These are phyloP conservation scores for Plecotus auritus DNA, from an alignment of 2,113 vertebrate species.

Conservation along the genomic window DNA sequence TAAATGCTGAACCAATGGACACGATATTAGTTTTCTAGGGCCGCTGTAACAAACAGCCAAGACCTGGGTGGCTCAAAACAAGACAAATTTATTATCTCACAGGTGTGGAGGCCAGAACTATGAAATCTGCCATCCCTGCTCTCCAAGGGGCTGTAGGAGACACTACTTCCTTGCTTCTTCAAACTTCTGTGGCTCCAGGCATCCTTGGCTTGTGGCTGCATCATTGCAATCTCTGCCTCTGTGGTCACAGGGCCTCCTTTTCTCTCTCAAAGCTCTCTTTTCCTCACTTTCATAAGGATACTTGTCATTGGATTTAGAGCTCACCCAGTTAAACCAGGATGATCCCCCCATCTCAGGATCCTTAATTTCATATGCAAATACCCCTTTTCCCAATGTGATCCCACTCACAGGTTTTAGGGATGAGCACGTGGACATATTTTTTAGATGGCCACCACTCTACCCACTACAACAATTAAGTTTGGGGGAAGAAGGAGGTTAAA, in stretches of 20 bases:
- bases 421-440: not conserved
- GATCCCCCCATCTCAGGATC: not conserved
- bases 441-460: not conserved
- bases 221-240: not conserved
- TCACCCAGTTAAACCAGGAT: not conserved
- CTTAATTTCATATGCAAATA: not conserved
- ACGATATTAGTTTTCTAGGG: rapidly evolving
- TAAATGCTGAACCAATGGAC: rapidly evolving
- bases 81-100: not conserved
- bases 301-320: too few species aligned
- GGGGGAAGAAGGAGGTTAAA: not conserved
- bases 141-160: rapidly evolving
- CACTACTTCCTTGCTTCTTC: too few species aligned
- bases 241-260: not conserved
- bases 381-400: not conserved
- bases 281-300: not conserved
- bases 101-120: not conserved
- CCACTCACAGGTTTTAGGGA: too few species aligned
- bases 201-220: rapidly evolving
- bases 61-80: not conserved
- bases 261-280: not conserved
- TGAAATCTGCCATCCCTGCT: rapidly evolving
- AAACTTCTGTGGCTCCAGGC: rapidly evolving
- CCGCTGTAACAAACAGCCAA: too few species aligned
- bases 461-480: not conserved